phyloP scores from a whole-genome alignment of 2,113 vertebrate genomes.

The Apodemus sylvaticus region DNA sequence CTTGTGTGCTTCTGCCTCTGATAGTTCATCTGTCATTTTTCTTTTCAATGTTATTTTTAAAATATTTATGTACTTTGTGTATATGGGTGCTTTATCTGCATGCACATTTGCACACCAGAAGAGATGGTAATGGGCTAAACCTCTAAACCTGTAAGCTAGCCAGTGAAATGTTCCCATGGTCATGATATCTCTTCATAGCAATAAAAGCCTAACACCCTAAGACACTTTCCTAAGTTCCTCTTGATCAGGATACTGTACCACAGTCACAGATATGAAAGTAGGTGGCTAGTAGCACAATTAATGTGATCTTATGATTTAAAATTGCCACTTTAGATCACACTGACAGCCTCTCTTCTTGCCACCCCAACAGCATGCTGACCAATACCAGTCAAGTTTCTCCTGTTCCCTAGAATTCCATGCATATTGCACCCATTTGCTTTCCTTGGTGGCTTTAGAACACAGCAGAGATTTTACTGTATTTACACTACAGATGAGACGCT shows the following conservation, averaged over 20 bases:
- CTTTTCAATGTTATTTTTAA: not conserved
- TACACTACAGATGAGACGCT: not conserved
- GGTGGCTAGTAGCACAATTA: not conserved
- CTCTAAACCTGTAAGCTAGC: not conserved
- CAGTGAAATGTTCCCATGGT: not conserved
- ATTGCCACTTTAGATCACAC: not conserved
- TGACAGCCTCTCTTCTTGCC: not conserved
- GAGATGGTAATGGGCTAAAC: not conserved
- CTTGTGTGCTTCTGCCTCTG: not conserved
- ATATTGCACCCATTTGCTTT: not conserved
- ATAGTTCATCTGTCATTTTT: not conserved
- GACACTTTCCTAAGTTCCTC: not conserved
- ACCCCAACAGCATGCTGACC: no score
- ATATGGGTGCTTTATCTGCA: not conserved
- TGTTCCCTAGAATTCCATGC: not conserved
- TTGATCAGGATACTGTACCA: not conserved
- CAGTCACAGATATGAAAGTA: not conserved
- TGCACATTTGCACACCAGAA: not conserved
- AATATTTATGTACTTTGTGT: not conserved
- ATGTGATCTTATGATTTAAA: not conserved
- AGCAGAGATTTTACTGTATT: not conserved
- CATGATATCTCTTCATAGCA: not conserved
- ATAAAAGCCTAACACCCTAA: not conserved
- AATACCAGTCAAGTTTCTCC: not conserved
- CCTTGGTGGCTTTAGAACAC: not conserved